Conservation (phyloP, 2,888 invertebrate species). For the Eumacrocentrus americanus region DNA sequence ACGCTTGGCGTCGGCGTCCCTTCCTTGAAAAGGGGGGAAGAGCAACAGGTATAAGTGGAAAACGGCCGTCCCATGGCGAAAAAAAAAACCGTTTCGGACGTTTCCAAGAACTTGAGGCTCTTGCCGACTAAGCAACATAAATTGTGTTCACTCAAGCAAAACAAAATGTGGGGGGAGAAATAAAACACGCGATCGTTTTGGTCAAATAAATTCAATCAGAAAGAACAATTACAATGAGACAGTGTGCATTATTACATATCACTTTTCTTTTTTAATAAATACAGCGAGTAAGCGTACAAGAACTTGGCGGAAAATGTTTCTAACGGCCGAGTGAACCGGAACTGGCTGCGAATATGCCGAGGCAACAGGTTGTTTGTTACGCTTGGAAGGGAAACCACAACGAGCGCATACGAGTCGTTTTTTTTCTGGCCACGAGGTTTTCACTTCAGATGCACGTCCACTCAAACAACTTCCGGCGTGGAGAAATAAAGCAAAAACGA, state of each 20-base stretch:
- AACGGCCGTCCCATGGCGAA: constrained; percentile 37
- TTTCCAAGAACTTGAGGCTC: too few relatives aligned
- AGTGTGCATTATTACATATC: too few relatives aligned
- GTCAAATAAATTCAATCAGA: too few relatives aligned
- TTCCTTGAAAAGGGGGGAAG: constrained; percentile 17
- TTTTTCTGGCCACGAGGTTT: not conserved
- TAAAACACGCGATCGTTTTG: not conserved
- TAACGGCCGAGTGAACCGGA: constrained; percentile 6
- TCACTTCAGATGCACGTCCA: constrained; percentile 2
- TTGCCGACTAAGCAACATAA: too few relatives aligned
- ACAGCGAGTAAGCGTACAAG: too few relatives aligned
- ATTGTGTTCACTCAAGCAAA: not conserved
- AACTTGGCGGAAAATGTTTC: too few relatives aligned
- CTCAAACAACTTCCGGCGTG: not conserved
- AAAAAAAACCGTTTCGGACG: too few relatives aligned
- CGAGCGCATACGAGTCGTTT: constrained; percentile 4
- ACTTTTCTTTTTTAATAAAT: too few relatives aligned
- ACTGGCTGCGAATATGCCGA: constrained; percentile 5
- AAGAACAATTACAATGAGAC: too few relatives aligned
- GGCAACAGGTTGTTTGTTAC: constrained; percentile 22
- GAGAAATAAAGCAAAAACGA: constrained; percentile 1
- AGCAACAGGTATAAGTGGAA: constrained; percentile 40
- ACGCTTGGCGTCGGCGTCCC: constrained; percentile 34
- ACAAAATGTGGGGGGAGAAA: not conserved
- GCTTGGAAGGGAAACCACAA: constrained; percentile 12